Percentiles rank a stretch among this genome's conserved stretches.
Conservation (phyloP, 1,140 invertebrate species). For the Forficula auricularia region DNA sequence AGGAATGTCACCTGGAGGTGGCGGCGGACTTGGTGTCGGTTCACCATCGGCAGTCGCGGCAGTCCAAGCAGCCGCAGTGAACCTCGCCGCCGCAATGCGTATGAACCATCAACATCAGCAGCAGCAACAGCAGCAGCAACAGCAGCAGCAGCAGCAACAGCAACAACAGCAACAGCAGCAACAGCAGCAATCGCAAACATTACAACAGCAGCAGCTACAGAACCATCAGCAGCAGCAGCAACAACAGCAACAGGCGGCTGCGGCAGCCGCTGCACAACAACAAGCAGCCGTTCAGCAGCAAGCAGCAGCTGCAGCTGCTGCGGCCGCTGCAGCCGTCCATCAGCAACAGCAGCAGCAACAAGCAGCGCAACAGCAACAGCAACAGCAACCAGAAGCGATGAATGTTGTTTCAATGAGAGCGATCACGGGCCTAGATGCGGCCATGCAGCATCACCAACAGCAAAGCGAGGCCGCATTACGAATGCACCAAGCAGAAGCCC, state of each 20-base stretch:
- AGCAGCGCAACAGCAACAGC: constrained; percentile 28
- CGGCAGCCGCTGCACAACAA: background rate
- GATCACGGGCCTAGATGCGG: no score
- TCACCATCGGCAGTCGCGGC: constrained; percentile 24
- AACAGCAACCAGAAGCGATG: no score
- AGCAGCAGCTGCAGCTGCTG: constrained; percentile 18
- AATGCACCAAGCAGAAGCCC: constrained; percentile 59
- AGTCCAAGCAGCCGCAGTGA: constrained; percentile 52
- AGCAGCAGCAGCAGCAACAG: constrained; percentile 29
- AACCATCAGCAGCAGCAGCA: constrained; percentile 13
- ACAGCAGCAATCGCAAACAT: constrained; percentile 19
- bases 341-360: constrained; percentile 32
- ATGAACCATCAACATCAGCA: constrained; percentile 35
- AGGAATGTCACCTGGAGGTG: constrained; percentile 24
- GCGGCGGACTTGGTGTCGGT: constrained; percentile 23
- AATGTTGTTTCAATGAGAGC: no score
- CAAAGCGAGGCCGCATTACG: constrained; percentile 40
- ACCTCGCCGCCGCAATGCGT: constrained; percentile 60
- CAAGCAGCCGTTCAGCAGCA: no score
- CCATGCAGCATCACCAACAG: constrained; percentile 4
- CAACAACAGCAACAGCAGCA: constrained; percentile 19
- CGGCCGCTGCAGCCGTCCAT: constrained; percentile 2
- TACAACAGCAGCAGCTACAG: no score
- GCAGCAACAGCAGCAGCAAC: constrained; percentile 35
- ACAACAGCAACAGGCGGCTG: constrained; percentile 18